Conservation (phyloP, 2,797 vertebrate species). For the Sciurus vulgaris region DNA sequence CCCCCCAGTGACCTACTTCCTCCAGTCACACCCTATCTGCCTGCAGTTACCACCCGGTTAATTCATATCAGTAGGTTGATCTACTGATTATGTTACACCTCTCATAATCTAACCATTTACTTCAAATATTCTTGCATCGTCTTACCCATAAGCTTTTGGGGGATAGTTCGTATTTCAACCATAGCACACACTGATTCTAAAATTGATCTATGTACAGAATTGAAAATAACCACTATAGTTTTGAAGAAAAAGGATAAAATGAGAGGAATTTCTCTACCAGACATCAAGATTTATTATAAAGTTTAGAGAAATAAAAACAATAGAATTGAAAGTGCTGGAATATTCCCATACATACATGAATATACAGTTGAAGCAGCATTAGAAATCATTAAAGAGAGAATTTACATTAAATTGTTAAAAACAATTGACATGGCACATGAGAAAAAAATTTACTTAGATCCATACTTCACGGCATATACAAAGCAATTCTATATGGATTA, state of each 20-base stretch:
- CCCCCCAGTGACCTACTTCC: too few species aligned
- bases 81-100: too few species aligned
- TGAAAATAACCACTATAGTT: neutral
- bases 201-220: neutral
- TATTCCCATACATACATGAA: neutral
- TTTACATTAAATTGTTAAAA: neutral
- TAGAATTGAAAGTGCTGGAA: constrained; percentile 6
- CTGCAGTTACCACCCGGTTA: too few species aligned
- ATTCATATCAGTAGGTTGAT: too few species aligned
- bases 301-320: constrained; percentile 1
- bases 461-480: neutral
- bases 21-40: too few species aligned
- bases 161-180: too few species aligned
- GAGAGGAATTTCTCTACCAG: neutral
- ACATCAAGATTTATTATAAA: neutral
- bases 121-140: too few species aligned
- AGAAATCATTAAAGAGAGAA: neutral
- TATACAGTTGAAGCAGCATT: neutral
- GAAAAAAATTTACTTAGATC: constrained; percentile 22
- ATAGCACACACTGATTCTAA: neutral
- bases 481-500: neutral
- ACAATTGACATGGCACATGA: neutral
- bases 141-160: too few species aligned
- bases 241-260: constrained; percentile 17
- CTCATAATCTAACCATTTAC: too few species aligned